Conservation (phyloP, 2,113 vertebrate species). For the Atractosteus spatula region DNA sequence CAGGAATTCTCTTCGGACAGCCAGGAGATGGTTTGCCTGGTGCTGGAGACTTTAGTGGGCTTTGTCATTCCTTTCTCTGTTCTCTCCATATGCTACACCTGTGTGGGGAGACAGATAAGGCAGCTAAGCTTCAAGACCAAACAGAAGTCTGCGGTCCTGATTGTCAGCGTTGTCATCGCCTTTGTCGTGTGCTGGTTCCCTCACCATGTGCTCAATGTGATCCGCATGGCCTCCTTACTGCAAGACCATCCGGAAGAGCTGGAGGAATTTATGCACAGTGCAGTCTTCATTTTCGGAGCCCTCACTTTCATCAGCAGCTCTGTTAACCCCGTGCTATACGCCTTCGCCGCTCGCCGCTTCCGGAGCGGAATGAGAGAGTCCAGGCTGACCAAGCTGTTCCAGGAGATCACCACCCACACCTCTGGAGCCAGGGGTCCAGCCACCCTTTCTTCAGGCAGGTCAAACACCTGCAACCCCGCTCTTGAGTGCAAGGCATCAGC, state of each 20-base stretch:
- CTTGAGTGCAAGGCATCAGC: too few relatives aligned
- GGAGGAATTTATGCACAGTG: neutral
- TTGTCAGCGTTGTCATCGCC: conserved; percentile 58
- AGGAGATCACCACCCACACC: conserved; percentile 42
- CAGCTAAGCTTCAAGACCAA: conserved; percentile 68
- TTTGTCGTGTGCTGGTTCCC: conserved; percentile 71
- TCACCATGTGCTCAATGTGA: conserved; percentile 56
- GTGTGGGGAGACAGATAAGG: conserved; percentile 61
- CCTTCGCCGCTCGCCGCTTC: conserved; percentile 41
- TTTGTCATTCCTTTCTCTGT: conserved; percentile 64
- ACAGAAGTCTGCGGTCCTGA: conserved; percentile 65
- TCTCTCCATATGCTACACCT: conserved; percentile 64
- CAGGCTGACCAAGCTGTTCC: conserved; percentile 46
- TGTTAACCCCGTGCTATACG: conserved; percentile 53
- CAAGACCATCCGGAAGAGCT: neutral
- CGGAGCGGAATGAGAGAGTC: conserved; percentile 38
- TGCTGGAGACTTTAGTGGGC: conserved; percentile 65
- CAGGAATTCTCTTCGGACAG: conserved; percentile 35
- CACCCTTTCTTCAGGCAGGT: neutral
- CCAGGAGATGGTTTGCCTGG: conserved; percentile 54
- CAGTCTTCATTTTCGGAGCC: conserved; percentile 33
- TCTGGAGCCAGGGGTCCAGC: conserved; percentile 28
- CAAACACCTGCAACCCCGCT: too few relatives aligned
- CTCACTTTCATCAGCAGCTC: conserved; percentile 56
- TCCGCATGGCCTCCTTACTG: conserved; percentile 21